phyloP scores from a whole-genome alignment of 2,888 invertebrate species.

The Epinotia ramella region DNA sequence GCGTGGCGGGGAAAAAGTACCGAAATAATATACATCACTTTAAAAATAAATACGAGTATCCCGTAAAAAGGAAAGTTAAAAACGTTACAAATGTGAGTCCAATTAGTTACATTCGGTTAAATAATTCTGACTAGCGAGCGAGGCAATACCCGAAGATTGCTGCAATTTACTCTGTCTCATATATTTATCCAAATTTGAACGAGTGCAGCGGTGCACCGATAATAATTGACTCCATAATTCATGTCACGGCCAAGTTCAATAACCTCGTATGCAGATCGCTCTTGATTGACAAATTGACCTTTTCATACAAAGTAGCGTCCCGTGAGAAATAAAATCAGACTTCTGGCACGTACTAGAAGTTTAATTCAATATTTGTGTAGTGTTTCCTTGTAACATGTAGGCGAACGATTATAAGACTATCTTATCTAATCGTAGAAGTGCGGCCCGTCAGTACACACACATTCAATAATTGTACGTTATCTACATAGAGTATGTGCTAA shows the following conservation, averaged over 20 bases:
- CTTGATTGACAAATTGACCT: conserved; percentile 65
- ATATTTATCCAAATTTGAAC: conserved; percentile 38
- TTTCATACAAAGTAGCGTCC: conserved; percentile 23
- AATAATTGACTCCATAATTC: conserved; percentile 65
- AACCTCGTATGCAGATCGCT: conserved; percentile 60
- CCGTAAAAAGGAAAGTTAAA: neutral
- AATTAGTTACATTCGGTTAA: conserved; percentile 18
- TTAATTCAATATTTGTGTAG: conserved; percentile 45
- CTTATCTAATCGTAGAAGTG: conserved; percentile 65
- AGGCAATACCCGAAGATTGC: conserved; percentile 18
- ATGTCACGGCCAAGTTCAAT: conserved; percentile 71
- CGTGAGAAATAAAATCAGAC: conserved; percentile 10
- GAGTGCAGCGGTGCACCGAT: conserved; percentile 61
- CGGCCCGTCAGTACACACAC: conserved; percentile 48
- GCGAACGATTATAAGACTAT: conserved; percentile 54
- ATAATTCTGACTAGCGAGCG: conserved; percentile 6
- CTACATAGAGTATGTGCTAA: conserved; percentile 3
- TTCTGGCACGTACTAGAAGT: conserved; percentile 34
- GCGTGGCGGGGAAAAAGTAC: conserved; percentile 20
- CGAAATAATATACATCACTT: conserved; percentile 5
- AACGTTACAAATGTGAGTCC: neutral
- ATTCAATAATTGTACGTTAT: conserved; percentile 55
- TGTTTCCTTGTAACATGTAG: conserved; percentile 57
- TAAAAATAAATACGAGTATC: neutral
- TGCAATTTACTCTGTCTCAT: conserved; percentile 42